Base-by-base conservation (phyloP, 1,140 invertebrate species). In the Zaprionus tsacasi region DNA sequence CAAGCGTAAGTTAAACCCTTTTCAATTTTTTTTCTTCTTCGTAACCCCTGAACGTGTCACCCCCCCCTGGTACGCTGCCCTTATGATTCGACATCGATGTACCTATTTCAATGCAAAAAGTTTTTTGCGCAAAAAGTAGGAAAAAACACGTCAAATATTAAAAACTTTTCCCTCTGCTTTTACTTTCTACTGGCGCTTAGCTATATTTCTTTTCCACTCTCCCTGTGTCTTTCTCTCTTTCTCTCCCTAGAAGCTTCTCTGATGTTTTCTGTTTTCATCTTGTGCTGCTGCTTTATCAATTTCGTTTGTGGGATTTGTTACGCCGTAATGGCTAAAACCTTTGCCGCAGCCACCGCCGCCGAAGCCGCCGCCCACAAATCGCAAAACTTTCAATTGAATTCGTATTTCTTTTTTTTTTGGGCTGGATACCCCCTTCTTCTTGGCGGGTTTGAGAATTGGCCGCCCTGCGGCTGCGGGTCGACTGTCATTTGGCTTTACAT, bases 281-380 rank as follows among this genome's bases (percentile, higher is more conserved):
- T 76, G 66, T 59, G 68, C 76, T 65, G 78, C 59, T 70, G 56
- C 87, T 88, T 87, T 88, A 83, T 87, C 82, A 87, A 87, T 87
- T 87, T 87, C 76, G 82, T 80, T 85, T 87, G 80, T 88, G 82
- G 82, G 83, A 87, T 87, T 87, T 87, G 83, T 80, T 87, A 80
- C 81, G 81, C 74, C 81, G 80, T 83, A 87, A 88, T 81, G 77
- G 82, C 82, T 79, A 73, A 88, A 70, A 72, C 69, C 61, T 76
- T 63, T 70, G 73, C 82, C 45, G 17, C 45, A 50, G 76, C 61
- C n/a, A n/a, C n/a, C n/a, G n/a, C n/a, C n/a, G n/a, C n/a, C n/a
- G n/a, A n/a, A n/a, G n/a, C n/a, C n/a, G n/a, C n/a, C 67, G 76
- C 80, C 81, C 78, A 85, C 72, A 72, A 72, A 79, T 59, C 71